phyloP scores from a whole-genome alignment of 2,888 invertebrate genomes.

The Sarcophaga rosellei region DNA sequence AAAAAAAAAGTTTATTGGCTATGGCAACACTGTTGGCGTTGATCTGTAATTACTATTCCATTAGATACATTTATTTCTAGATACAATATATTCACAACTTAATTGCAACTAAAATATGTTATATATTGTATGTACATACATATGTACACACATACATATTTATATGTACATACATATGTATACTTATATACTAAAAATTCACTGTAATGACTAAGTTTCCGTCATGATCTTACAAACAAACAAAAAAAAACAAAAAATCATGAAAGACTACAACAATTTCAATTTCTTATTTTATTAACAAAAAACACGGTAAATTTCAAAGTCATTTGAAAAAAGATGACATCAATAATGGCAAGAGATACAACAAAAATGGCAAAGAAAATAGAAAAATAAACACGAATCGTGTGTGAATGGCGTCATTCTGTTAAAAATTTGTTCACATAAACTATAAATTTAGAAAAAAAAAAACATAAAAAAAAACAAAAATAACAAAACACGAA shows the following conservation, averaged over 20 bases:
- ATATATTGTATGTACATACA: no score
- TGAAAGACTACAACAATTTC: not conserved
- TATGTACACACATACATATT: no score
- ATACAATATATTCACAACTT: no score
- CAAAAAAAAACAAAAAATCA: not conserved
- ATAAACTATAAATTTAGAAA: constrained; percentile 27
- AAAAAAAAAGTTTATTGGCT: no score
- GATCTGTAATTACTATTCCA: constrained; percentile 29
- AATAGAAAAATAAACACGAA: not conserved
- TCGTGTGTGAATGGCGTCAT: constrained; percentile 59
- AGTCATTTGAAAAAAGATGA: constrained; percentile 52
- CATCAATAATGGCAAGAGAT: constrained; percentile 48
- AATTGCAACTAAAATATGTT: no score
- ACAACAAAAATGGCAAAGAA: constrained; percentile 24
- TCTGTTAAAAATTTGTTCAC: constrained; percentile 27
- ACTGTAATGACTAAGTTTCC: constrained; percentile 49
- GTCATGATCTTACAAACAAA: constrained; percentile 23
- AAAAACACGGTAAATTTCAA: constrained; percentile 54
- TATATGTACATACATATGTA: no score
- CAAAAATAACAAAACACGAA: no score
- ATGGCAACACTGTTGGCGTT: not conserved
- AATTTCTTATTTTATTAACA: constrained; percentile 44
- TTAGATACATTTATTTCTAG: not conserved
- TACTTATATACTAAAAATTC: no score
- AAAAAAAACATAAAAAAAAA: not conserved